Base-by-base conservation (phyloP, 2,113 vertebrate genomes). In the Pachycephala philippinensis region DNA sequence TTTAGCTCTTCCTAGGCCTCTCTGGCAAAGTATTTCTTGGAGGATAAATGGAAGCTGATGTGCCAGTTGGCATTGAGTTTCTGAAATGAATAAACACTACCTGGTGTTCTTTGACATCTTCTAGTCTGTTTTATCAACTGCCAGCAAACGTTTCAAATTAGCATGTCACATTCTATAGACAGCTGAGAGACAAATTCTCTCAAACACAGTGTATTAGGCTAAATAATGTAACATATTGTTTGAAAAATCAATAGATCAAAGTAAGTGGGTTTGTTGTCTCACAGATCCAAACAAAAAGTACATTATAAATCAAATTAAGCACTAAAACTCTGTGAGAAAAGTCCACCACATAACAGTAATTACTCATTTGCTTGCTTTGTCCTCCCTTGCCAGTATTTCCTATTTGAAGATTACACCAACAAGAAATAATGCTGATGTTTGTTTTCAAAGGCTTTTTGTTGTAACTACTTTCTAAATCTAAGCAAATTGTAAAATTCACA, bases 191-290 rank as follows among this genome's bases (percentile, higher is more conserved):
- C 3, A 79, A 87, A 69, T 66, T 59, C 39, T 65, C 26, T 87
- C 84, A 78, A 90, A 44, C 30, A 35, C 4, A 57, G 18, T 2
- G 0, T 79, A 61, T 69, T 63, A 71, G 35, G 42, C 50, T 92
- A 94, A 93, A 59, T 65, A 91, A 78, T 66, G 22, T 70, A 82
- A 64, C 10, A 42, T 60, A 80, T 56, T 77, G 31, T 79, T 85
- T 86, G 18, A 89, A 74, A 89, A 76, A 94, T 68, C 81, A 80
- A 72, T 95, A 81, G 24, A 89, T 69, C 27, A 74, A 81, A 94
- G 56, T 87, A 22, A 75, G 66, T 77, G 49, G 49, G 6, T 96
- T 60, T 86, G 28, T 7, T 80, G 30, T 45, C 40, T 79, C 24
- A 49, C 23, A 82, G 69, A 47, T 44, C 39, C 56, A 93, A 77